Evolutionary conservation across 2,113 vertebrate species (phyloP).

Genomic region (Excalfactoria chinensis): DNA sequence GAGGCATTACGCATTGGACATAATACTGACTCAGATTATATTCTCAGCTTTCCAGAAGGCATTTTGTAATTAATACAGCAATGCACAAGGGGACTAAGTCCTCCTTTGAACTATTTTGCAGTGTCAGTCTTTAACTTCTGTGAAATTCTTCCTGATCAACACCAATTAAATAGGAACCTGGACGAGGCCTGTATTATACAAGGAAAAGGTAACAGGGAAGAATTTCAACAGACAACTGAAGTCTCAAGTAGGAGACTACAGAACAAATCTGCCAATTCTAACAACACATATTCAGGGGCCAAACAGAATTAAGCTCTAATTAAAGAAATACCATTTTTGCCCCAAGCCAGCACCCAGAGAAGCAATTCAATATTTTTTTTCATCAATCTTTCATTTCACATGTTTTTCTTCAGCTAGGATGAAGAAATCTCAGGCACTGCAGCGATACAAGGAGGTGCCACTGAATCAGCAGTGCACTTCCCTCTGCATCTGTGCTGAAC

Average conservation of each 20-base stretch:
- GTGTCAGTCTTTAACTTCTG: not conserved
- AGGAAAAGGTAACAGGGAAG: not conserved
- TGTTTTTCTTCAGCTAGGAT: not conserved
- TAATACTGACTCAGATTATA: not conserved
- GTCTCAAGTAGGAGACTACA: accelerated
- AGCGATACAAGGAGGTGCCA: not conserved
- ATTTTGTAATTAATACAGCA: not conserved
- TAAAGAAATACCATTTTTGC: not conserved
- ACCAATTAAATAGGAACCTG: not conserved
- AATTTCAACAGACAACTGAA: not conserved
- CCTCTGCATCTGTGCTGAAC: not conserved
- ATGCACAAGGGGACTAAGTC: not conserved
- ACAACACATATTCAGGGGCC: not conserved
- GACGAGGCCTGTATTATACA: not conserved
- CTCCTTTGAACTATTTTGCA: not conserved
- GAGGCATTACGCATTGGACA: not conserved
- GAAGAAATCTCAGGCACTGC: not conserved
- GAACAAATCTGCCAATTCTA: not conserved
- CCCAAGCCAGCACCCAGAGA: not conserved
- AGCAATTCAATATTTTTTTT: not conserved
- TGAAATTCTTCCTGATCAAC: not conserved
- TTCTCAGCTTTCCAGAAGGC: not conserved
- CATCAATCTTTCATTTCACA: not conserved
- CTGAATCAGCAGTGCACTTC: not conserved
- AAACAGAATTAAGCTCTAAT: not conserved